These are phyloP conservation scores for Pangasius mekongensis DNA, from an alignment of 2,797 vertebrate genomes.

Conservation along the genomic window DNA sequence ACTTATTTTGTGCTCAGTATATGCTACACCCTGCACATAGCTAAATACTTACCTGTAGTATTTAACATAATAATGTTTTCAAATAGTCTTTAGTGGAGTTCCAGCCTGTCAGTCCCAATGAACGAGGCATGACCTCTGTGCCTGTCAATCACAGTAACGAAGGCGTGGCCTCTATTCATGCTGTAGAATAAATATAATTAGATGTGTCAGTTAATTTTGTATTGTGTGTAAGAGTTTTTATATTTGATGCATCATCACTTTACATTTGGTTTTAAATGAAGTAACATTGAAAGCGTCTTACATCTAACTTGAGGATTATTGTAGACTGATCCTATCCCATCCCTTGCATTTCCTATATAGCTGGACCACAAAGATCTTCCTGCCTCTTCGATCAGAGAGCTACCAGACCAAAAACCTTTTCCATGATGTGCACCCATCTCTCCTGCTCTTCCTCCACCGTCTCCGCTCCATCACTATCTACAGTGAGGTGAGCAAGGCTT, in stretches of 20 bases:
- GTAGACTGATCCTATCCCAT: not conserved
- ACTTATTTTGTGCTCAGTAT: not conserved
- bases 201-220: not conserved
- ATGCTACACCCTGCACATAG: not conserved
- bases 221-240: not conserved
- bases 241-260: not conserved
- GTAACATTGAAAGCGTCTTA: not conserved
- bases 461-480: conserved; percentile 79
- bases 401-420: conserved; percentile 81
- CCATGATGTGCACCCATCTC: conserved; percentile 80
- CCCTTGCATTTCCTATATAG: conserved; percentile 58
- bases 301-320: not conserved
- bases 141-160: not conserved
- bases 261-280: not conserved
- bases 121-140: not conserved
- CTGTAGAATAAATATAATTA: not conserved
- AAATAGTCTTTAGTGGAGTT: not conserved
- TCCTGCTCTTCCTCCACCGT: conserved; percentile 82
- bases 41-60: not conserved
- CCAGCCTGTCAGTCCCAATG: not conserved
- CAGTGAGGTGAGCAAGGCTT: conserved; percentile 68
- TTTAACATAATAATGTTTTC: not conserved
- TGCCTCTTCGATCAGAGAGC: conserved; percentile 77
- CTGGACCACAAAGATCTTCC: conserved; percentile 81
- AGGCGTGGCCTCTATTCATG: not conserved